Evolutionary conservation across 2,113 vertebrate genomes (phyloP), one percentile per base, ranked within the genome.

Genomic region (Thymallus thymallus): DNA sequence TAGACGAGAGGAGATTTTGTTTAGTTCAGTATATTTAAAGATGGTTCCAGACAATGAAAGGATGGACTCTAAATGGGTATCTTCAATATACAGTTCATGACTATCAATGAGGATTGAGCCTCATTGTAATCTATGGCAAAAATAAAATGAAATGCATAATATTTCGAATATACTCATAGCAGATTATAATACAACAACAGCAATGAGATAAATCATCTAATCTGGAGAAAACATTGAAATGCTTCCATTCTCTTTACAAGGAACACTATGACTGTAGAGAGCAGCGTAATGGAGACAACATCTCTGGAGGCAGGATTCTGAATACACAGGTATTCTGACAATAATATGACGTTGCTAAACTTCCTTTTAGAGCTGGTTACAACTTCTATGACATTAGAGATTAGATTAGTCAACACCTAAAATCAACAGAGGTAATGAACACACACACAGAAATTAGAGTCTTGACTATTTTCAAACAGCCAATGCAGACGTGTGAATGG

Each of bases 351-450:
- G n/a, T 22, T 60, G 2, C n/a, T 60, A 60, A 7, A n/a, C 18
- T 10, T n/a, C n/a, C n/a, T n/a, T n/a, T 29, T 45, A 4, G 5
- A 79, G 78, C 74, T 76, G 75, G 66, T 76, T 51, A 41, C 71
- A 67, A 72, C 76, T 78, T 73, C 72, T 73, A 2, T 35, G 60
- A 30, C 66, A 35, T 73, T 82, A 76, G 74, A 63, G 80, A 83
- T 16, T 3, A 51, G 16, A 51, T 18, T 18, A 51, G 5, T 85
- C 76, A 81, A 86, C 82, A 86, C 80, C 86, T 79, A 85, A 79
- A 75, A 85, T 86, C 73, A 82, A 71, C 76, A 77, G 75, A 82
- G 78, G 86, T 84, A 78, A 85, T 80, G 73, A 66, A 72, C 73
- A 18, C 56, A 69, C n/a, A 46, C 72, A 74, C 1, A 56, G 10